Percentiles rank a stretch among this genome's conserved stretches.
Evolutionary conservation across 2,888 invertebrate species (phyloP).

Genomic region (Metalampra italica): DNA sequence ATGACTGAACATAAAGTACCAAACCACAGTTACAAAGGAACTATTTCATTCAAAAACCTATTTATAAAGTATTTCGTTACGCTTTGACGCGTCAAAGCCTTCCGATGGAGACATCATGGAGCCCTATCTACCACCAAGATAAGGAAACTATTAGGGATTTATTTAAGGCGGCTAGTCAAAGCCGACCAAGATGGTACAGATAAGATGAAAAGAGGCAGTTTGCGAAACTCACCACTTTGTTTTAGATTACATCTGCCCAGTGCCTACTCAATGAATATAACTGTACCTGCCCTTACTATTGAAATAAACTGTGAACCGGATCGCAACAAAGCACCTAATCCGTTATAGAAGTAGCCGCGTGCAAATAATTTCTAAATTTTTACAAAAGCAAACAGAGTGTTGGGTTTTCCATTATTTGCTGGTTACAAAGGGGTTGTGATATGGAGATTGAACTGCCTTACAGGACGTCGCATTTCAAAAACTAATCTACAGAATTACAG

Average conservation of each 20-base stretch:
- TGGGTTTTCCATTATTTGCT: conserved; percentile 45
- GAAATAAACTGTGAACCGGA: conserved; percentile 31
- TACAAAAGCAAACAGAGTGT: conserved; percentile 62
- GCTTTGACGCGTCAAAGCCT: conserved; percentile 23
- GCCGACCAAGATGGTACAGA: conserved; percentile 19
- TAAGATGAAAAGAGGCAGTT: conserved; percentile 27
- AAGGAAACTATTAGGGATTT: background rate
- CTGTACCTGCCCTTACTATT: conserved; percentile 64
- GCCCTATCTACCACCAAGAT: conserved; percentile 14
- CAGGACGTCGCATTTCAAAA: background rate
- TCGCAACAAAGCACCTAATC: conserved; percentile 61
- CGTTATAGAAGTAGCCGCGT: conserved; percentile 70
- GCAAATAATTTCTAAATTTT: conserved; percentile 48
- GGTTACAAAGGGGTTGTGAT: conserved; percentile 42
- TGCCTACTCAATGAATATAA: conserved; percentile 67
- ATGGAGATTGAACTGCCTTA: conserved; percentile 16
- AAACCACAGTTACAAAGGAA: background rate
- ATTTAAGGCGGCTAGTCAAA: conserved; percentile 35
- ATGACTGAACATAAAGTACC: background rate
- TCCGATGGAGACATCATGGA: conserved; percentile 21
- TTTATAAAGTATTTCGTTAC: conserved; percentile 19
- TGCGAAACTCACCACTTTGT: conserved; percentile 65
- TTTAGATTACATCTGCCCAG: conserved; percentile 71
- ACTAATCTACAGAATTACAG: too few relatives aligned
- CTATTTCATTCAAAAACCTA: conserved; percentile 17